phyloP scores from a whole-genome alignment of 2,797 vertebrate species.

The Lepilemur septentrionalis region DNA sequence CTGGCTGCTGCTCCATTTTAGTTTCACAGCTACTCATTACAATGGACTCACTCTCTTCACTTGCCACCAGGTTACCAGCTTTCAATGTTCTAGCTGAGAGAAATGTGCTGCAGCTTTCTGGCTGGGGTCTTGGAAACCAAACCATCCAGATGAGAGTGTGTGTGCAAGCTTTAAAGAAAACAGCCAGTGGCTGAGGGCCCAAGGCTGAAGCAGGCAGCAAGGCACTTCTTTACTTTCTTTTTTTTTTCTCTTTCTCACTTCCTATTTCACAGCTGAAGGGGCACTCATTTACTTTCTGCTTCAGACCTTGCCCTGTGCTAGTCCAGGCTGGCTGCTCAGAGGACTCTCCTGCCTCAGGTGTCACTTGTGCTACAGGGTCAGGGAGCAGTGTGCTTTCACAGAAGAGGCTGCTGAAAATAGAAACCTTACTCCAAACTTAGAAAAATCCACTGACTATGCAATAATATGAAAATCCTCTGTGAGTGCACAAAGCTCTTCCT shows the following conservation, averaged over 20 bases:
- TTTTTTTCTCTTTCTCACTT: too few relatives aligned
- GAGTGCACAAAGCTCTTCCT: neutral
- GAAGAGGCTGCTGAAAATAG: neutral
- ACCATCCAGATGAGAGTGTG: neutral
- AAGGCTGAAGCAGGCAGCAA: neutral
- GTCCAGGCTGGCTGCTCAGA: neutral
- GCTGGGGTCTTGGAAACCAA: neutral
- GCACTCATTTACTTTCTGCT: neutral
- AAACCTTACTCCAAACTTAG: neutral
- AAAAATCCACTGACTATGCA: neutral
- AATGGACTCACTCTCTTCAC: neutral
- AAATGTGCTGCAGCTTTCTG: neutral
- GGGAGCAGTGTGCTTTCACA: neutral
- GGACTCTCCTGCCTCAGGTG: neutral
- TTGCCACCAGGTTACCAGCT: neutral
- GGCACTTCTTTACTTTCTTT: neutral
- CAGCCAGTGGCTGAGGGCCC: neutral
- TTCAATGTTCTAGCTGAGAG: neutral
- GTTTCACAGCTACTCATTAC: neutral
- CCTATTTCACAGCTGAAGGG: too few relatives aligned
- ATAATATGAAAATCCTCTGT: neutral
- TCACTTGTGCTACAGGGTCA: neutral
- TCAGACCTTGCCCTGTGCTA: fast-evolving
- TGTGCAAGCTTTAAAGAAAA: neutral
- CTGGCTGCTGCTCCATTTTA: neutral